Evolutionary conservation across 2,888 invertebrate species (phyloP).

Genomic region (Athripsodes cinereus): DNA sequence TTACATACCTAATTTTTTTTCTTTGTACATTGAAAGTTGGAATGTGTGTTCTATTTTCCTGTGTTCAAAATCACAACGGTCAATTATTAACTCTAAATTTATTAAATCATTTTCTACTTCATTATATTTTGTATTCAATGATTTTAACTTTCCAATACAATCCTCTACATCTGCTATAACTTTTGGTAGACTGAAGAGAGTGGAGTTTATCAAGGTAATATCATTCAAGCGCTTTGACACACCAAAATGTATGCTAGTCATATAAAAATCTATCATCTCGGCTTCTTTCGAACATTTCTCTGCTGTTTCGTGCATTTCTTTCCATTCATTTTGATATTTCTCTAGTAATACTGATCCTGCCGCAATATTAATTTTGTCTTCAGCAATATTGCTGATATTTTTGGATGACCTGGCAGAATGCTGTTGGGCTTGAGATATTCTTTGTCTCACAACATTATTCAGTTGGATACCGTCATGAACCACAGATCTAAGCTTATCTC

Average conservation of each 20-base stretch:
- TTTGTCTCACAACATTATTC: slow-evolving; percentile 21
- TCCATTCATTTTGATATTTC: slow-evolving; percentile 68
- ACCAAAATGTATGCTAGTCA: slow-evolving; percentile 36
- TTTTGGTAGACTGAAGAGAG: slow-evolving; percentile 38
- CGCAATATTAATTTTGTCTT: slow-evolving; percentile 35
- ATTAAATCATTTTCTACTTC: slow-evolving; percentile 59
- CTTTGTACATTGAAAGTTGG: slow-evolving; percentile 63
- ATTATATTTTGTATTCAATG: slow-evolving; percentile 53
- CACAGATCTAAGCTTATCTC: slow-evolving; percentile 25
- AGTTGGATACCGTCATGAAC: slow-evolving; percentile 25
- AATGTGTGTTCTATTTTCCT: slow-evolving; percentile 66
- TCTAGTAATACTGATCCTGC: slow-evolving; percentile 64
- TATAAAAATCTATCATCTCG: slow-evolving; percentile 45
- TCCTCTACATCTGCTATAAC: slow-evolving; percentile 45
- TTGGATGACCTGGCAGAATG: neutral
- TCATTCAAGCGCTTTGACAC: slow-evolving; percentile 15
- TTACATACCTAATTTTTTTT: slow-evolving; percentile 60
- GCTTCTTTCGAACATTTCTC: slow-evolving; percentile 62
- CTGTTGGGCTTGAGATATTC: slow-evolving; percentile 20
- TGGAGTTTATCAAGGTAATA: slow-evolving; percentile 33
- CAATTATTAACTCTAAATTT: slow-evolving; percentile 62
- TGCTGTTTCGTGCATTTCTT: slow-evolving; percentile 59
- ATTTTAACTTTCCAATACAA: slow-evolving; percentile 47
- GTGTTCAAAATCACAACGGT: slow-evolving; percentile 62
- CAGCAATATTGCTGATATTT: neutral